Evolutionary conservation across 2,113 vertebrate species (phyloP).

Genomic region (Euleptes europaea): DNA sequence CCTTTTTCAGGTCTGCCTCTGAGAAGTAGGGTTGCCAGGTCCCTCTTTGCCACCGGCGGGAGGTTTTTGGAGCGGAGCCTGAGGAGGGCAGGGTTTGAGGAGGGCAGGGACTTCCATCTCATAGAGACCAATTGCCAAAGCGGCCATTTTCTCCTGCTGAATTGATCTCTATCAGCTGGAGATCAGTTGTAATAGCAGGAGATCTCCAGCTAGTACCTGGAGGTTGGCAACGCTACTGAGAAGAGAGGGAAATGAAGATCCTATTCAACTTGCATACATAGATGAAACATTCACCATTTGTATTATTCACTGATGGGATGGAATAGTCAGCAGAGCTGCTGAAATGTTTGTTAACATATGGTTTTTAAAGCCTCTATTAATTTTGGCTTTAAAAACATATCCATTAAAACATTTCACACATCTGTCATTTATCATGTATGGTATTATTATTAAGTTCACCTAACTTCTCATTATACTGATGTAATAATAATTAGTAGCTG

Average conservation of each 20-base stretch:
- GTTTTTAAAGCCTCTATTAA: slow-evolving; percentile 51
- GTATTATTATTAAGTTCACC: slow-evolving; percentile 55
- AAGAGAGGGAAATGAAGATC: not conserved
- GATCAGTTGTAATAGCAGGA: no score
- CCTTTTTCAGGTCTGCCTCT: not conserved
- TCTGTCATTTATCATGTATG: slow-evolving; percentile 50
- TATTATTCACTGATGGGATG: slow-evolving; percentile 17
- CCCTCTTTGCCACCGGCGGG: no score
- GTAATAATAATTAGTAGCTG: slow-evolving; percentile 56
- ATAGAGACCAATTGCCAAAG: no score
- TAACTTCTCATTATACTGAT: slow-evolving; percentile 44
- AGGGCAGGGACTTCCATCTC: no score
- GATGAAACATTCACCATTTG: not conserved
- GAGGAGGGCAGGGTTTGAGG: no score
- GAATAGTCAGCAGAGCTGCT: slow-evolving; percentile 33
- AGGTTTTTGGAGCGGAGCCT: no score
- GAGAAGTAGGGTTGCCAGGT: no score
- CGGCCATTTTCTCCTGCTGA: no score
- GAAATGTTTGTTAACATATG: slow-evolving; percentile 42
- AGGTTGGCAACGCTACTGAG: no score
- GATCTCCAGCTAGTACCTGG: no score
- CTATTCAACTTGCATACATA: slow-evolving; percentile 20
- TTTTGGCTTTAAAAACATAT: slow-evolving; percentile 21
- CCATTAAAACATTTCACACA: slow-evolving; percentile 51
- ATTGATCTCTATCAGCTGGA: no score